Evolutionary conservation across 2,888 invertebrate genomes (phyloP), one percentile per base, ranked within the genome.

Genomic region (Pollenia griseotomentosa): DNA sequence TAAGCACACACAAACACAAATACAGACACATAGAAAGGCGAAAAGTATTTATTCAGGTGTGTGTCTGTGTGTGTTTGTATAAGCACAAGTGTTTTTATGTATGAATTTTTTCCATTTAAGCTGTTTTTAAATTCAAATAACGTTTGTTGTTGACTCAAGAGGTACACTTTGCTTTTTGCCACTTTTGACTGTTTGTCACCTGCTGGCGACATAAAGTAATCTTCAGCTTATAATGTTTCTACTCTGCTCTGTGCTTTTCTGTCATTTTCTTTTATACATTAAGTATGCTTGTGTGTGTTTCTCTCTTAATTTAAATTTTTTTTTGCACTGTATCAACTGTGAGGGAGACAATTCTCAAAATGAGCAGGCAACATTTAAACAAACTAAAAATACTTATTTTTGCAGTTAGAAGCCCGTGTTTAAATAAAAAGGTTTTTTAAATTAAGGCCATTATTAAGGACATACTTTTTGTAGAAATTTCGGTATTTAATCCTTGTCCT

Each of bases 111-210:
- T 40, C 46, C 48, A 74, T 81, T 73, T 81, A 81, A 74, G 73
- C 81, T 57, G 33, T 77, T 83, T 83, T 70, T 70, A 82, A 83
- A 77, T 83, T 75, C 83, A 77, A 83, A 83, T 83, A 74, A 81
- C 61, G 68, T 83, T 77, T 70, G 61, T 55, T 77, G 83, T 83
- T 83, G 77, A 70, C 70, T 83, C 70, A 77, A 83, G 70, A 83
- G 83, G 19, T 70, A 44, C 83, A 83, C 83, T 83, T 83, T 75
- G 46, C 83, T 53, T 70, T 68, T 75, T 83, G 74, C 70, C 75
- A 83, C 75, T 77, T 70, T 83, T 75, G 61, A 61, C 74, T 81
- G 61, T 33, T 61, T 73, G 48, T 80, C 63, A 71, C 63, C 80
- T 77, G 77, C 75, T 83, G 83, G 75, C 55, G 70, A 83, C 75